Evolutionary conservation across 2,113 vertebrate genomes (phyloP).

Genomic region (Channa maculata): DNA sequence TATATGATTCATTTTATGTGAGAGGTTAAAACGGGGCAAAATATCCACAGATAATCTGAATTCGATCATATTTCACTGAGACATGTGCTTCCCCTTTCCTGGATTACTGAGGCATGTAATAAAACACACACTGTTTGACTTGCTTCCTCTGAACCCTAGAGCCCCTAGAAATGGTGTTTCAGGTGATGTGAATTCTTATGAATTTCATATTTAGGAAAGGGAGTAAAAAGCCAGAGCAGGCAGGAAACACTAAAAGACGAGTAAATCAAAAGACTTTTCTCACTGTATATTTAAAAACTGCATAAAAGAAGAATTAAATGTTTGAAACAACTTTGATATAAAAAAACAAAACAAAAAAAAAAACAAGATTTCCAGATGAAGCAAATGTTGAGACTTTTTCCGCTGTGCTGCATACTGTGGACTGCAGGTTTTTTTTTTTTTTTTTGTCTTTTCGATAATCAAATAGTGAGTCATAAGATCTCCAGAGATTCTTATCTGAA

Average conservation of each 20-base stretch:
- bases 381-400: not conserved
- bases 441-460: not conserved
- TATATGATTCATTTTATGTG: conserved; percentile 75
- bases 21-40: conserved; percentile 71
- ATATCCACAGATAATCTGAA: conserved; percentile 79
- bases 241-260: conserved; percentile 1
- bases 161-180: conserved; percentile 63
- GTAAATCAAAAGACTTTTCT: not conserved
- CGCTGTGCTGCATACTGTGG: not conserved
- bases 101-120: conserved; percentile 82
- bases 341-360: too few species aligned
- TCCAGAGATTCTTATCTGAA: conserved; percentile 14
- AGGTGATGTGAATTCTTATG: conserved; percentile 69
- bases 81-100: conserved; percentile 82
- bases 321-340: not conserved
- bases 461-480: not conserved
- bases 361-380: not conserved
- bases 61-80: conserved; percentile 78
- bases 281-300: too few species aligned
- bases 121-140: conserved; percentile 80
- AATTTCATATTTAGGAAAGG: conserved; percentile 51
- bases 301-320: not conserved
- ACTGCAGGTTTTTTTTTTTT: not conserved
- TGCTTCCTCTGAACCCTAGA: conserved; percentile 75
- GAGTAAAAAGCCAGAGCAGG: conserved; percentile 16